These are phyloP conservation scores for Botia kubotai DNA, from an alignment of 2,797 vertebrate genomes.

Conservation along the genomic window DNA sequence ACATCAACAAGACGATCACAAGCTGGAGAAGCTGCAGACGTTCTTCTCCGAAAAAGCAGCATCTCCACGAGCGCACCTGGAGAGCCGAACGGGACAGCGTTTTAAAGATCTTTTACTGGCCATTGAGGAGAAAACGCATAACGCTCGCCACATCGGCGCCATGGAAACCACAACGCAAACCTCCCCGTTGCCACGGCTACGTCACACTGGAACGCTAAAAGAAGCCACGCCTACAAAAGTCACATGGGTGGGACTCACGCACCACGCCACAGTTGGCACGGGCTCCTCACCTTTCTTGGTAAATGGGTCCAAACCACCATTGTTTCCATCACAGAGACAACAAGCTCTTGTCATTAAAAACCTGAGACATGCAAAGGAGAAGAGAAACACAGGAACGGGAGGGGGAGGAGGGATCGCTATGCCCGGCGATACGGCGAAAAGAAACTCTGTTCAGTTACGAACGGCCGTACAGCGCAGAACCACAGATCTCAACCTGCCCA, in stretches of 20 bases:
- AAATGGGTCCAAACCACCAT: constrained; percentile 74
- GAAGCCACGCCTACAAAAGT: constrained; percentile 74
- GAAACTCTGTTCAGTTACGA: constrained; percentile 78
- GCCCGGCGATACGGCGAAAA: constrained; percentile 68
- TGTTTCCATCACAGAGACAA: constrained; percentile 74
- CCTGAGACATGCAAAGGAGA: constrained; percentile 77
- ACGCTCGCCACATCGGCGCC: constrained; percentile 60
- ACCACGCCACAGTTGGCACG: constrained; percentile 62
- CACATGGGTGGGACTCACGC: constrained; percentile 74
- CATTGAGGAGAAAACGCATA: constrained; percentile 64
- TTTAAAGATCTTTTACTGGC: constrained; percentile 70
- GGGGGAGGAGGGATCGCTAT: constrained; percentile 39
- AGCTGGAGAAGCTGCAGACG: constrained; percentile 71
- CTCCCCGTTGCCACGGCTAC: constrained; percentile 74
- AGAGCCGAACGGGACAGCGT: constrained; percentile 66
- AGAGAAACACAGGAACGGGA: constrained; percentile 62
- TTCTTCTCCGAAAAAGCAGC: constrained; percentile 70
- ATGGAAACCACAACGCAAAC: constrained; percentile 65
- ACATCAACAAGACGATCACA: constrained; percentile 60
- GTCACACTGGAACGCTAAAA: constrained; percentile 67
- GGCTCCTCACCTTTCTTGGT: constrained; percentile 68
- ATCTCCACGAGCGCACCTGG: constrained; percentile 71
- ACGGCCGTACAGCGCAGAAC: constrained; percentile 69
- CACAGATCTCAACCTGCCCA: constrained; percentile 79
- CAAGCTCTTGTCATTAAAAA: constrained; percentile 76